Evolutionary conservation across 2,797 vertebrate genomes (phyloP), one percentile per base, ranked within the genome.

Genomic region (Gephyroberyx darwinii): DNA sequence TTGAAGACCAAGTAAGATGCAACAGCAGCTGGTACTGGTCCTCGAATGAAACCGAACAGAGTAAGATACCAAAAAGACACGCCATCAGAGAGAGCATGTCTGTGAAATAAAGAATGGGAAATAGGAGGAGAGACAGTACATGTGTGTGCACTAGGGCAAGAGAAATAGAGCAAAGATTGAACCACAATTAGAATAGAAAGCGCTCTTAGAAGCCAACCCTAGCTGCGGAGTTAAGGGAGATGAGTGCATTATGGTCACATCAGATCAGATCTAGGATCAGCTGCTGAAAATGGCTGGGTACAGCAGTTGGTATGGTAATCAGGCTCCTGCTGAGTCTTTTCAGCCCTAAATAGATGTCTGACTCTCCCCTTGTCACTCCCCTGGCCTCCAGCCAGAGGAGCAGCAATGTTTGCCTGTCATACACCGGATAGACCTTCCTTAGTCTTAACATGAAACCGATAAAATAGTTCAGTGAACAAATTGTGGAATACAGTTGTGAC

Each of bases 221-320:
- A 8, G 66, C 55, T 51, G 41, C 41, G 33, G 61, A 72, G 54
- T 19, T 43, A 55, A 74, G 20, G 20, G 17, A 67, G 64, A 72
- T 73, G 20, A 33, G 2, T 2, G 69, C 65, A 66, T 43, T n/a
- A 14, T 10, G 4, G 26, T 63, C 30, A 43, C 16, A 54, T 59
- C 50, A 61, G 81, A 61, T 70, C 80, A 31, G 33, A 69, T 71
- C 35, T 1, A 41, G 53, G 70, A 79, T 59, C 68, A 75, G 80
- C 74, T 61, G 69, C 80, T 74, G 63, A 66, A 79, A 83, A 82
- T 65, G 67, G 50, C 62, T 33, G 52, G 73, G 69, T 63, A 70
- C 62, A 80, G 65, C 72, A 6, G 85, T 90, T 54, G 75, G 69
- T 82, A 89, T 83, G 85, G 84, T 54, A 80, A 91, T 81, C 74